Base-by-base conservation (phyloP, 2,888 invertebrate species). In the Rhimphoctona megacephalus region DNA sequence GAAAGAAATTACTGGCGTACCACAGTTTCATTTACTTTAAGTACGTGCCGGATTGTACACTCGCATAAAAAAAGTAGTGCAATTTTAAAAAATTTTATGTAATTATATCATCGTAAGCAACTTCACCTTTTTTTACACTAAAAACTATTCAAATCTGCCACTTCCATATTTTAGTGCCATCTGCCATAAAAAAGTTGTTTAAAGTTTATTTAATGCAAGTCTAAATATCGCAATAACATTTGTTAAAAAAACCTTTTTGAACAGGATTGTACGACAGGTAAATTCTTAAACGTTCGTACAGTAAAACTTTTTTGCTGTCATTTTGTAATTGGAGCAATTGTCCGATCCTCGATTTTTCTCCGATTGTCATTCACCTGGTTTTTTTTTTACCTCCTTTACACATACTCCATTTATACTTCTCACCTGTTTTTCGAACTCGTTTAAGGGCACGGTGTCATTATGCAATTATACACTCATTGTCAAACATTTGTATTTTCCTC, bases 291-390 rank as follows among this genome's bases (percentile, higher is more conserved):
- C 64, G 43, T 70, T 36, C 22, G n/a, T 39, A 22, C 19, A 33
- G 46, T 49, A 14, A 30, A 43, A 49, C n/a, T 70, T 64, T 36
- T 36, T 61, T 11, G 2, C 22, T 14, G 54, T 83, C 77, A 83
- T 86, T 86, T 86, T 81, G 76, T 86, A 86, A 86, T 83, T 73
- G 64, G 46, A 17, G 67, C 43, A 73, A 57, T 6, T 57, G 30
- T 11, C 30, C 72, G 52, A 52, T 36, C 49, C 36, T 72, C 72
- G 36, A 30, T 70, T 70, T 61, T 36, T 61, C 17, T 11, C 19
- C 69, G 36, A 85, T 85, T 57, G 74, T 81, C 57, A 72, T 72
- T 33, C 33, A 22, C 6, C 46, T 6, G 7, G 46, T 5, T 30
- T 33, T 22, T 49, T n/a, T 30, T 17, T 7, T 39, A 30, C 30